Percentiles rank a stretch among this genome's conserved stretches.
phyloP scores from a whole-genome alignment of 35 echinoderm and acorn worm species.

The Heliocidaris erythrogramma region DNA sequence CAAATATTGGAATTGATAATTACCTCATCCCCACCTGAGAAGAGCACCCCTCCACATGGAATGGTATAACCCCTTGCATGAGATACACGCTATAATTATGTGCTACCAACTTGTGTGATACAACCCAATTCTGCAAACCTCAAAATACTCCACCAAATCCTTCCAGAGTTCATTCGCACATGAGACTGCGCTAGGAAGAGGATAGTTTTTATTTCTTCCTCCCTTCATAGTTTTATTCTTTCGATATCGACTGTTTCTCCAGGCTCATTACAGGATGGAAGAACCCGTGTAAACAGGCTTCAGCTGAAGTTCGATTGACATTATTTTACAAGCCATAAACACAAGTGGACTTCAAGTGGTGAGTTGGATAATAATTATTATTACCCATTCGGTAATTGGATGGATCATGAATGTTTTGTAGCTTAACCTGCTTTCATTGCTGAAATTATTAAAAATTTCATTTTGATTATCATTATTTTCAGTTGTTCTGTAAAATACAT shows the following conservation, averaged over 20 bases:
- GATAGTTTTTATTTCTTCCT: not conserved
- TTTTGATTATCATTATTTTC: not conserved
- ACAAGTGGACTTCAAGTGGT: conserved; percentile 2
- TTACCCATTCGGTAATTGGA: not conserved
- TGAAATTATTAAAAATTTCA: not conserved
- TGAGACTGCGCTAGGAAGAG: not conserved
- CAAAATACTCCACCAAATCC: not conserved
- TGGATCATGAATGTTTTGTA: not conserved
- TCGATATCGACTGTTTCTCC: not conserved
- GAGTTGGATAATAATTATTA: not conserved
- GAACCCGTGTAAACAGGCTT: not conserved
- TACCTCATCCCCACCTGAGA: not conserved
- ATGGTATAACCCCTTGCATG: not conserved
- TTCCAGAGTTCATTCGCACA: not conserved
- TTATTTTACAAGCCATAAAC: not conserved
- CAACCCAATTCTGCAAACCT: not conserved
- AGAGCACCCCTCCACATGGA: not conserved
- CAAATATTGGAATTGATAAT: not conserved
- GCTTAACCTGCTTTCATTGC: not conserved
- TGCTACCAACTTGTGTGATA: not conserved
- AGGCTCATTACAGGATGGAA: not conserved
- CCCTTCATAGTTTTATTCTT: not conserved
- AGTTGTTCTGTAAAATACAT: not conserved
- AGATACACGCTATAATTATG: not conserved
- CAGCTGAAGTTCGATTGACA: not conserved